phyloP scores from a whole-genome alignment of 2,888 invertebrate genomes.

The Caenorhabditis drosophilae region DNA sequence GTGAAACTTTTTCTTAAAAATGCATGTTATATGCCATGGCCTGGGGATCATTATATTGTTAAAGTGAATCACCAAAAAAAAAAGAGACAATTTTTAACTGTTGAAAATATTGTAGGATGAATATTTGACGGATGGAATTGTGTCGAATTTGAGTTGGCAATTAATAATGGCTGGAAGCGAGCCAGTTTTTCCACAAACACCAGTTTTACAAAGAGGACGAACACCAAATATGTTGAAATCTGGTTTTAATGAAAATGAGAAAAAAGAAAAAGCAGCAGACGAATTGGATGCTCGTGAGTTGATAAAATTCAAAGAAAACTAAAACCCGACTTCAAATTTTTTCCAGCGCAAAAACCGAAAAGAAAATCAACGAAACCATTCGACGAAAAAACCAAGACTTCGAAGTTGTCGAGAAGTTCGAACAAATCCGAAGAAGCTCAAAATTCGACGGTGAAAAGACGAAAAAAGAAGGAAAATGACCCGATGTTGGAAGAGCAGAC shows the following conservation, averaged over 20 bases:
- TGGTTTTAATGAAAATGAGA: constrained; percentile 15
- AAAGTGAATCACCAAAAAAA: too few species aligned
- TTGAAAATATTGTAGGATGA: constrained; percentile 17
- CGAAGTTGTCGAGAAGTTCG: not conserved
- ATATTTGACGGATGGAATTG: constrained; percentile 18
- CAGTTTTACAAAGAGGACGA: constrained; percentile 43
- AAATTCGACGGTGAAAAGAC: constrained; percentile 5
- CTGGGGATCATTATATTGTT: constrained; percentile 37
- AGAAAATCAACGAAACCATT: constrained; percentile 17
- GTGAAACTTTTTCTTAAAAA: constrained; percentile 53
- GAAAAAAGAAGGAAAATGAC: not conserved
- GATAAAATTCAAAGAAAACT: too few species aligned
- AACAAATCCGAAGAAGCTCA: not conserved
- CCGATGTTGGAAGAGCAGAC: too few species aligned
- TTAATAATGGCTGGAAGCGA: constrained; percentile 45
- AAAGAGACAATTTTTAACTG: too few species aligned
- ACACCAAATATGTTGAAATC: constrained; percentile 34
- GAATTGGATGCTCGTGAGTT: constrained; percentile 21
- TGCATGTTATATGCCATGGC: constrained; percentile 22
- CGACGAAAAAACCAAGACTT: constrained; percentile 9
- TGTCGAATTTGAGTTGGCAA: constrained; percentile 40
- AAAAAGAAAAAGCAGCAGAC: constrained; percentile 18
- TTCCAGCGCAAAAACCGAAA: constrained; percentile 9
- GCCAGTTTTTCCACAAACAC: constrained; percentile 54
- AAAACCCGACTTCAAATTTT: too few species aligned